Base-by-base conservation (phyloP, 2,888 invertebrate species). In the Polyploca ridens region DNA sequence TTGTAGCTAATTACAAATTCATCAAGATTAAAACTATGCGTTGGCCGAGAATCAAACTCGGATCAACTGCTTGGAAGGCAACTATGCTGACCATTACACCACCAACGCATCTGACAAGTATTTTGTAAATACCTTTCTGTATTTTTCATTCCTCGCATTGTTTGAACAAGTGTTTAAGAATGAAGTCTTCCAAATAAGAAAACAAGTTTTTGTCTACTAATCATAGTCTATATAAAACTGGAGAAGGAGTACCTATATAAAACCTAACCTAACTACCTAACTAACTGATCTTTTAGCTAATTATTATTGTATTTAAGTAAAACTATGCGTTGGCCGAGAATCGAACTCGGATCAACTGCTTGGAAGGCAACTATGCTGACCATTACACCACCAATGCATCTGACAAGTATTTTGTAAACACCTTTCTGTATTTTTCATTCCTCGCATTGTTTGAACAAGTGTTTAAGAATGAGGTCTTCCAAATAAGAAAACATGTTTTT, bases 11-110 rank as follows among this genome's bases (percentile, higher is more conserved):
- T 54, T 54, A 19, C 10, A 6, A 13, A 41, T 13, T 13, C 13
- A 13, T 38, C 38, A 41, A 13, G 41, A 19, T 19, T 13, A 44
- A 61, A 61, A 61, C 5, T 41, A 33, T 94, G 94, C 94, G 94
- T 90, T 81, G 94, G 94, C 94, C 94, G 94, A 93, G 94, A 94
- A 94, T 94, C 94, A 94, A 94, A 94, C 94, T 92, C 94, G 94
- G 94, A 94, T 94, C 94, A 94, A 94, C 94, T 94, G 94, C 94
- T 94, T 94, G 94, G 94, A 94, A 94, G 94, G 94, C 94, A 94
- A 94, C 94, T 94, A 94, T 94, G 94, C 94, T 94, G 93, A 94
- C 94, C 94, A 94, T 94, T 94, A 94, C 94, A 94, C 94, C 94
- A 94, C 94, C 94, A 88, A 91, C 94, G 94, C 94, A 79, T 35